These are phyloP conservation scores for Drosophila pegasa DNA, from an alignment of 2,888 invertebrate genomes.

Conservation along the genomic window DNA sequence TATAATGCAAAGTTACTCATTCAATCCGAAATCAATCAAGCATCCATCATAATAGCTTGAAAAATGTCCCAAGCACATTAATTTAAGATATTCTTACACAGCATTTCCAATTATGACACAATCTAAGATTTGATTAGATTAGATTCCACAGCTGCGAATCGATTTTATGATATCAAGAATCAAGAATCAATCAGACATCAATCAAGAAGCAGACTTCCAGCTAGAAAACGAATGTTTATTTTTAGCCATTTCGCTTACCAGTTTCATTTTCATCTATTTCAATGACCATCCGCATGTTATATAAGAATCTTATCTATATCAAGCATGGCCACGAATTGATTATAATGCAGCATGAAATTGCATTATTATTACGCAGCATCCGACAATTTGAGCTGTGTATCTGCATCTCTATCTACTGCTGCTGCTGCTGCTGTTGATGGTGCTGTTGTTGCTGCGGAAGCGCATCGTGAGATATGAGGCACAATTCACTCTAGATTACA, in stretches of 20 bases:
- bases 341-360: conserved; percentile 69
- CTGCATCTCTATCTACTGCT: conserved; percentile 9
- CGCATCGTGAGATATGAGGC: conserved; percentile 40
- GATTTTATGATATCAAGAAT: background rate
- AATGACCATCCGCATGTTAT: conserved; percentile 39
- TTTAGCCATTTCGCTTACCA: background rate
- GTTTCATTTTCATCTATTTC: background rate
- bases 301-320: conserved; percentile 57
- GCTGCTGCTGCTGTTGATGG: background rate
- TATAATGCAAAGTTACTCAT: too few species aligned
- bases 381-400: conserved; percentile 21
- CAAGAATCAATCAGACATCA: background rate
- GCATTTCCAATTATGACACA: background rate
- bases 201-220: background rate
- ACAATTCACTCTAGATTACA: conserved; percentile 41
- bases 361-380: conserved; percentile 46
- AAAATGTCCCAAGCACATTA: background rate
- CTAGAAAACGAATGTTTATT: background rate
- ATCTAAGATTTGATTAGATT: background rate
- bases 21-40: background rate
- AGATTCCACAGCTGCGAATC: background rate
- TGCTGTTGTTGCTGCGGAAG: conserved; percentile 40
- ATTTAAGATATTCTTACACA: background rate
- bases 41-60: background rate
- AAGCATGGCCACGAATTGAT: conserved; percentile 6